Evolutionary conservation across 1,140 invertebrate species (phyloP).

Genomic region (Halictus rubicundus): DNA sequence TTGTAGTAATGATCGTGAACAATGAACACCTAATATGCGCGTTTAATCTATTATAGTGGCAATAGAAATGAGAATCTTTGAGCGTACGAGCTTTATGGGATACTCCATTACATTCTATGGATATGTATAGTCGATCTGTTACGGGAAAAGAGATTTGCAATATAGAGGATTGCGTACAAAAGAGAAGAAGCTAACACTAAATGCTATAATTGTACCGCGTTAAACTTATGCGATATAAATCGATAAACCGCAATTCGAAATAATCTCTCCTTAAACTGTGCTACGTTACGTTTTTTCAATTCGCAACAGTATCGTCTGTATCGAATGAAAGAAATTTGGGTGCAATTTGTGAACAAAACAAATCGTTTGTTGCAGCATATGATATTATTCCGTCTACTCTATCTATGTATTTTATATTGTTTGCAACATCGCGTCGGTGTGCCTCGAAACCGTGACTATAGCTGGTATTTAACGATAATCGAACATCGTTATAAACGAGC

Average conservation of each 20-base stretch:
- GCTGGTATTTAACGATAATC: not conserved
- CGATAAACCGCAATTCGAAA: not conserved
- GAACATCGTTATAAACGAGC: too few relatives aligned
- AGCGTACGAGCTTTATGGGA: constrained; percentile 2
- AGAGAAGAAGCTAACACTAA: constrained; percentile 47
- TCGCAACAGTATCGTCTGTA: not conserved
- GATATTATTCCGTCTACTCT: constrained; percentile 8
- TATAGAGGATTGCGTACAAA: constrained; percentile 20
- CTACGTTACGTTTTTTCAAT: not conserved
- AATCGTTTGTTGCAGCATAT: not conserved
- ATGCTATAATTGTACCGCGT: constrained; percentile 42
- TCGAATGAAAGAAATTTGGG: not conserved
- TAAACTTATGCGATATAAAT: constrained; percentile 14
- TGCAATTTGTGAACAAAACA: constrained; percentile 5
- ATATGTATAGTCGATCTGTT: constrained; percentile 18
- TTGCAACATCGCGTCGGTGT: not conserved
- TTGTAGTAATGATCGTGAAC: constrained; percentile 5
- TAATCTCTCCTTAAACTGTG: not conserved
- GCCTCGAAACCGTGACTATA: not conserved
- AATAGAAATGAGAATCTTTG: constrained; percentile 8
- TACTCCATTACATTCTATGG: not conserved
- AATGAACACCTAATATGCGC: not conserved
- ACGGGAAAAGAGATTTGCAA: not conserved
- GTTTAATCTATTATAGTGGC: not conserved
- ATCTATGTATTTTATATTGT: not conserved